Base-by-base conservation (phyloP, 2,888 invertebrate genomes). In the Trichogramma evanescens region DNA sequence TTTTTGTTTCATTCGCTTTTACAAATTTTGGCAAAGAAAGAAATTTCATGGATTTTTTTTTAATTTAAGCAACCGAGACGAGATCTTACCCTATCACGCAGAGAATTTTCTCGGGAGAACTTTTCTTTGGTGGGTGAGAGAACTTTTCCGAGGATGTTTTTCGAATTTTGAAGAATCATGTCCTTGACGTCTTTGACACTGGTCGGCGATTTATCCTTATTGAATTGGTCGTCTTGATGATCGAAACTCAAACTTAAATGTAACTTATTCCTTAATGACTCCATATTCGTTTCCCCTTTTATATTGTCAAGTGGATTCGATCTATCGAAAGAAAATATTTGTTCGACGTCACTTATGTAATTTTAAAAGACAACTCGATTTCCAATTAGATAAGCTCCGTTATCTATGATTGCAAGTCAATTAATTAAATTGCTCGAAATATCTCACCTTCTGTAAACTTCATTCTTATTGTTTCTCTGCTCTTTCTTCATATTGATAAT, bases 101-200 rank as follows among this genome's bases (percentile, higher is more conserved):
- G 69, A 13, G 50, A 38, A 52, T 63, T 46, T 38, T 64, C 64
- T 43, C 63, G 62, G 60, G 71, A 73, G 62, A 82, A 81, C 73
- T 86, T 86, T 67, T 89, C 89, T 75, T 84, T 86, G 1, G 86
- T 83, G 0, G 91, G 91, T 0, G 91, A 89, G 42, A 90, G 80
- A 69, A 90, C 88, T 79, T 89, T 89, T 54, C 85, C 89, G 65
- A 89, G 78, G 69, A 89, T 81, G 73, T 82, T 85, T 77, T 89
- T 88, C 6, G 89, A 89, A 66, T 88, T 84, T 8, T 84, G 83
- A 51, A 87, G 74, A 70, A 87, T 84, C 67, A 87, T 83, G 70
- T 88, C 89, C 68, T 87, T 87, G 4, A 89, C 86, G 67, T 89
- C 89, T 68, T 84, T 86, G 41, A 86, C 84, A 57, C 82, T 81